phyloP scores from a whole-genome alignment of 2,888 invertebrate genomes.

The Gymnocheta viridis region DNA sequence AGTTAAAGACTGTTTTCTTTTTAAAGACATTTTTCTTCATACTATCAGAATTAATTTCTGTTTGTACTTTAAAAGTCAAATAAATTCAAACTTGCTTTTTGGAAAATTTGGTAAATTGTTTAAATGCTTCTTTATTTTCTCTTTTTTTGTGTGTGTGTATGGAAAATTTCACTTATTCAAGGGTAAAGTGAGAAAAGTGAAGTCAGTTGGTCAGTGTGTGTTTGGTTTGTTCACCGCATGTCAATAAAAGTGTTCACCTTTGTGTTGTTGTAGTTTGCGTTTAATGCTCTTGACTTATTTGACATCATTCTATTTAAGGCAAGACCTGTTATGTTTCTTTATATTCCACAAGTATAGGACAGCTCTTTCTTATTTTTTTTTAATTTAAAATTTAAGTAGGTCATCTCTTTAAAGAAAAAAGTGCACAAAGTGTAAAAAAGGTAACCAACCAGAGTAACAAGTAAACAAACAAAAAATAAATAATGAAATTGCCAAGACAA shows the following conservation, averaged over 20 bases:
- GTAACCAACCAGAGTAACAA: conserved; percentile 41
- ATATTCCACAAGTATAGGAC: conserved; percentile 31
- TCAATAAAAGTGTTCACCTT: conserved; percentile 21
- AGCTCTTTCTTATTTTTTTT: conserved; percentile 1
- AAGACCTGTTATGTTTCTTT: conserved; percentile 58
- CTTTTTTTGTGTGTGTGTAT: background rate
- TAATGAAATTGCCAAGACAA: background rate
- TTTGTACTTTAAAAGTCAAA: background rate
- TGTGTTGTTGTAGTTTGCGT: conserved; percentile 25
- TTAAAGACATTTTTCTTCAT: no score
- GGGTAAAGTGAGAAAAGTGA: background rate
- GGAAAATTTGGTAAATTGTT: background rate
- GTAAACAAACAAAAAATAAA: background rate
- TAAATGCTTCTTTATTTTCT: conserved; percentile 1
- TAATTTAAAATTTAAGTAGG: conserved; percentile 52
- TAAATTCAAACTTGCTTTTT: background rate
- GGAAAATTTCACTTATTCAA: conserved; percentile 43
- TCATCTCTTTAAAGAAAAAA: conserved; percentile 59
- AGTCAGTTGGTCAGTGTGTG: background rate
- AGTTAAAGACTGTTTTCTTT: no score
- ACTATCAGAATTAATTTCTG: background rate
- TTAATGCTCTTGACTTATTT: conserved; percentile 66
- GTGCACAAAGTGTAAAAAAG: conserved; percentile 22
- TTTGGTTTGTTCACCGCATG: conserved; percentile 4
- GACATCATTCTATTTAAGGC: conserved; percentile 66